Percentiles rank a stretch among this genome's conserved stretches.
Evolutionary conservation across 2,113 vertebrate genomes (phyloP).

Genomic region (Hoplias malabaricus): DNA sequence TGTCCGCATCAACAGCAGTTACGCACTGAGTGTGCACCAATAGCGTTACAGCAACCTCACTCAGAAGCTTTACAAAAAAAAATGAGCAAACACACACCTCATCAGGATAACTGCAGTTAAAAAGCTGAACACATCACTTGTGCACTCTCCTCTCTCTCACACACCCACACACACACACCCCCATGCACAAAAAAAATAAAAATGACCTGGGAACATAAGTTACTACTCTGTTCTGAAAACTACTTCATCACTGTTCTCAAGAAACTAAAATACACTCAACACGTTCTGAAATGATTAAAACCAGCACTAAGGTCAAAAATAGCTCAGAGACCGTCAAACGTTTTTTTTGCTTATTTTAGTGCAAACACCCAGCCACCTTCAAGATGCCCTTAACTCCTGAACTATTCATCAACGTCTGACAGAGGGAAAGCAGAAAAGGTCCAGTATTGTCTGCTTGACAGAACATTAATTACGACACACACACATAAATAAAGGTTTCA

Average conservation of each 20-base stretch:
- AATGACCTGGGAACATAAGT: background rate
- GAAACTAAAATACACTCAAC: background rate
- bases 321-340: background rate
- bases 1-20: constrained; percentile 37
- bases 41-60: background rate
- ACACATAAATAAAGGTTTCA: no score
- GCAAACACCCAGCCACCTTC: background rate
- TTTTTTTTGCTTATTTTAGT: background rate
- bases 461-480: no score
- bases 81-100: constrained; percentile 18
- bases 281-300: constrained; percentile 6
- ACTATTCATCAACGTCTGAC: background rate
- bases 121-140: background rate
- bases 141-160: background rate
- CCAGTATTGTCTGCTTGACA: no score
- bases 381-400: background rate
- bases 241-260: background rate
- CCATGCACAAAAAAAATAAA: no score
- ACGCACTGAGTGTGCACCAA: constrained; percentile 29
- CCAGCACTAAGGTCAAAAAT: background rate
- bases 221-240: background rate
- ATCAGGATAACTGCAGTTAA: background rate
- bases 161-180: background rate
- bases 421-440: no score
- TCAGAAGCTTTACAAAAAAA: constrained; percentile 19